Conservation (phyloP, 2,797 vertebrate species). For the Tragopan temminckii region DNA sequence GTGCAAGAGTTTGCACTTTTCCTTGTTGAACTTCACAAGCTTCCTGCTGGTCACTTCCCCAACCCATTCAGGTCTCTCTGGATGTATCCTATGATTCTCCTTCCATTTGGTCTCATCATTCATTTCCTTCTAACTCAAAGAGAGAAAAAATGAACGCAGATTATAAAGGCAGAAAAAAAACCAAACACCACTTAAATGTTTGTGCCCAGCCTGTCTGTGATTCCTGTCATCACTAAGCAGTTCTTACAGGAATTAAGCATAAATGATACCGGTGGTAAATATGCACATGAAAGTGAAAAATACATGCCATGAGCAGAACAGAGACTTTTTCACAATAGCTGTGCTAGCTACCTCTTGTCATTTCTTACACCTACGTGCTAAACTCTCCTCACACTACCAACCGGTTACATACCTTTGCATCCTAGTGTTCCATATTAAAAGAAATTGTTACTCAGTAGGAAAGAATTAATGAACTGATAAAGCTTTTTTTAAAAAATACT, state of each 20-base stretch:
- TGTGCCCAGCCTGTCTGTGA: too few species aligned
- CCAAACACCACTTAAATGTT: not conserved
- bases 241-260: too few species aligned
- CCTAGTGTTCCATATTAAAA: not conserved
- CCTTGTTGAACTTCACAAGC: too few species aligned
- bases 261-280: not conserved
- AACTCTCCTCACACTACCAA: not conserved
- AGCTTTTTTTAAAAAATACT: not conserved
- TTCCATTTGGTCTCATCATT: not conserved
- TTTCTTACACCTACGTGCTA: not conserved
- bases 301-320: not conserved
- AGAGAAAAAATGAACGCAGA: not conserved
- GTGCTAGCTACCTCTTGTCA: not conserved
- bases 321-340: not conserved
- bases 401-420: not conserved
- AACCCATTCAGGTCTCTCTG: too few species aligned
- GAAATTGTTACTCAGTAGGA: not conserved
- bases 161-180: not conserved
- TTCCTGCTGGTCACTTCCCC: too few species aligned
- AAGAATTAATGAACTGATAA: not conserved
- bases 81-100: too few species aligned
- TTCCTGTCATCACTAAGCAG: not conserved
- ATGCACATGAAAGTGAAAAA: not conserved
- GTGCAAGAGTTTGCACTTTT: too few species aligned
- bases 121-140: not conserved